Evolutionary conservation across 2,797 vertebrate species (phyloP), one percentile per base, ranked within the genome.

Genomic region (Sandelia bainsii): DNA sequence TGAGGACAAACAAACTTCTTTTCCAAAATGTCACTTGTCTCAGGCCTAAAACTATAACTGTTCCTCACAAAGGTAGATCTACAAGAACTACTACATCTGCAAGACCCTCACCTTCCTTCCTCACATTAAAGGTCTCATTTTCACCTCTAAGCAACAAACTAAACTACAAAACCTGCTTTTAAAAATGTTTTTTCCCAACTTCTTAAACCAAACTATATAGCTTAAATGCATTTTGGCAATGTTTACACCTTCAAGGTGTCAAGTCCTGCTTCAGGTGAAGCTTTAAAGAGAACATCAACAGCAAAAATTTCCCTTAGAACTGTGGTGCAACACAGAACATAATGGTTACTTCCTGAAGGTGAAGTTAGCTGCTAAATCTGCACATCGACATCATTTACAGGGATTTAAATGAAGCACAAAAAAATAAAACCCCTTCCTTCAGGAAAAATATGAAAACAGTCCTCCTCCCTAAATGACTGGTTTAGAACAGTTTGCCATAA

Each of bases 331-430:
- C 1, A 32, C 29, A 32, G 29, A 32, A 32, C 11, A 14, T n/a
- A 16, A 4, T 42, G 20, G 37, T 57, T 40, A 39, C 3, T 40
- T 17, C 34, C 22, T 39, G 10, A 56, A 56, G 14, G 19, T 49
- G 12, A 39, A 39, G 40, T 42, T 42, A 72, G 62, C 59, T 60
- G 44, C 45, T 25, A 40, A 32, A 40, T 48, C 52, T 29, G 44
- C 27, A 76, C 46, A 10, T 14, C 61, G 42, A 77, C 11, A 14
- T 80, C 32, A 52, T 42, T 19, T 34, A 42, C 39, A 29, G 23
- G 48, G 58, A 68, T 60, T 80, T 70, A 44, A 29, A 61, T 17
- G 8, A 61, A 39, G 27, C n/a, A 32, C 27, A 27, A 34, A 20
- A n/a, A 39, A n/a, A n/a, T n/a, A n/a, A n/a, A n/a, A n/a, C n/a